Evolutionary conservation across 2,113 vertebrate genomes (phyloP).

Genomic region (Gallinago jamesoni): DNA sequence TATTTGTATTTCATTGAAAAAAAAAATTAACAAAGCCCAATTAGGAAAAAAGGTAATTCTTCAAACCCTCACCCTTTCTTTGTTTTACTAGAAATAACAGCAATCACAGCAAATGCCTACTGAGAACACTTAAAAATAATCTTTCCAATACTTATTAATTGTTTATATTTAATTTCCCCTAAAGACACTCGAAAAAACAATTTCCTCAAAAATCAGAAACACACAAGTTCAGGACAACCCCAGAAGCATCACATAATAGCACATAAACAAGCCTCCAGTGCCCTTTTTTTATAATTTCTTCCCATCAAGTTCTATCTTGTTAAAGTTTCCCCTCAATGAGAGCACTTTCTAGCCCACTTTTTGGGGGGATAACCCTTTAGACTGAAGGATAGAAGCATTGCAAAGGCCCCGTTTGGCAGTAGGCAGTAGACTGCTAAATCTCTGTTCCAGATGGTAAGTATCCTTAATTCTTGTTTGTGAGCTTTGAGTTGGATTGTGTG

Average conservation of each 20-base stretch:
- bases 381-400: neutral
- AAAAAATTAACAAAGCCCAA: neutral
- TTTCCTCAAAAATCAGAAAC: neutral
- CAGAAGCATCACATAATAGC: neutral
- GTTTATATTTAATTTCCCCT: neutral
- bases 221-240: neutral
- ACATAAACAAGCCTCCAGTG: neutral
- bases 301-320: neutral
- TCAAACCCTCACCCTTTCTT: accelerated
- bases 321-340: neutral
- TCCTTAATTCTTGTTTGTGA: neutral
- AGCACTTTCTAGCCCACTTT: neutral
- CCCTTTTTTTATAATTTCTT: neutral
- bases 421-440: neutral
- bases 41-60: neutral
- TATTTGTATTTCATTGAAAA: neutral
- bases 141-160: neutral
- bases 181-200: neutral
- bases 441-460: neutral
- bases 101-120: neutral
- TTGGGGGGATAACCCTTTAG: neutral
- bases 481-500: neutral
- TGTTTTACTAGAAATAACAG: neutral
- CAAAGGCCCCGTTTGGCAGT: neutral
- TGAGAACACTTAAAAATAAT: neutral